Evolutionary conservation across 2,113 vertebrate genomes (phyloP).

Genomic region (Mirza zaza): DNA sequence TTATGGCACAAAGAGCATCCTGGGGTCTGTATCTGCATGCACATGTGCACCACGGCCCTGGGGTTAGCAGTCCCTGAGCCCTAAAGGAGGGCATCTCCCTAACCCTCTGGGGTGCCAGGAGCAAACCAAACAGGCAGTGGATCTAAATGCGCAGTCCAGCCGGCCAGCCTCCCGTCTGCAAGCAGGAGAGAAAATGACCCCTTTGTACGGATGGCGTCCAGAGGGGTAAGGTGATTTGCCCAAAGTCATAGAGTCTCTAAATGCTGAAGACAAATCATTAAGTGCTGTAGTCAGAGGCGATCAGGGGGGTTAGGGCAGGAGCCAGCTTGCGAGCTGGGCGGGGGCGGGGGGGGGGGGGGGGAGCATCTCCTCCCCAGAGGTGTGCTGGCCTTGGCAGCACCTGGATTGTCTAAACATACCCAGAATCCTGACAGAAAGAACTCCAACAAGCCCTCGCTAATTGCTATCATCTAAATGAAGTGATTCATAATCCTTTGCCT

Average conservation of each 20-base stretch:
- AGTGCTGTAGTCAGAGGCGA: neutral
- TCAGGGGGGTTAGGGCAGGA: neutral
- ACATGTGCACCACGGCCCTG: accelerated
- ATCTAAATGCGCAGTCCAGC: neutral
- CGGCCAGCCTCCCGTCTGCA: neutral
- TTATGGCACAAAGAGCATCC: neutral
- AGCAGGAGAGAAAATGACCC: neutral
- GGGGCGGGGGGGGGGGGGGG: neutral
- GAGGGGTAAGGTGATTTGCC: neutral
- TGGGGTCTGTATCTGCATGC: too few species aligned
- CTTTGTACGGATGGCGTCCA: neutral
- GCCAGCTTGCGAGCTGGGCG: neutral
- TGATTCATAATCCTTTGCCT: constrained; percentile 60
- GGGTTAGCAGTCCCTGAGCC: neutral
- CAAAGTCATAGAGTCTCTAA: neutral
- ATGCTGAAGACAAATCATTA: neutral
- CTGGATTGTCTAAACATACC: constrained; percentile 37
- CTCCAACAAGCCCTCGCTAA: neutral
- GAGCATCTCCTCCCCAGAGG: neutral
- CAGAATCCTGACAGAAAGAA: neutral
- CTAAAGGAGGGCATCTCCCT: neutral
- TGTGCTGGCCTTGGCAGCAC: neutral
- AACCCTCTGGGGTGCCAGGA: neutral
- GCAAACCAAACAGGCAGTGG: neutral
- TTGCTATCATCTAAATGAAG: constrained; percentile 59